These are phyloP conservation scores for Ciona savignyi DNA, from an alignment of 23 tunicate species.

Conservation along the genomic window DNA sequence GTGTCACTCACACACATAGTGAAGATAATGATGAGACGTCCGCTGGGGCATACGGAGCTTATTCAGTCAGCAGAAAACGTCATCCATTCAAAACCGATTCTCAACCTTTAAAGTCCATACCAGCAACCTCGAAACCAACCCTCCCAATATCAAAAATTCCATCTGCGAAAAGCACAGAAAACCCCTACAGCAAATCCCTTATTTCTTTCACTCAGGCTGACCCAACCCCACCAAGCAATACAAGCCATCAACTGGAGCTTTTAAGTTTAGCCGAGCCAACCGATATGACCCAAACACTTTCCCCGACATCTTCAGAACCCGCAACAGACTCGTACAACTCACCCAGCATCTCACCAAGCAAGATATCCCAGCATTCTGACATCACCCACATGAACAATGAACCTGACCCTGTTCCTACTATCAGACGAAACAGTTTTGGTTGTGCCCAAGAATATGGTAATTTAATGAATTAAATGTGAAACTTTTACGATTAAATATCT, in stretches of 20 bases:
- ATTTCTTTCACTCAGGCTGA: neutral
- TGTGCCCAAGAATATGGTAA: neutral
- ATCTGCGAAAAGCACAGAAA: neutral
- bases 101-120: neutral
- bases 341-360: neutral
- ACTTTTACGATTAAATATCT: too few relatives aligned
- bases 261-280: neutral
- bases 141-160: neutral
- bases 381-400: neutral
- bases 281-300: neutral
- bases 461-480: neutral
- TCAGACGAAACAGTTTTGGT: neutral
- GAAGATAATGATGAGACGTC: conserved; percentile 26
- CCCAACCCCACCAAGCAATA: neutral
- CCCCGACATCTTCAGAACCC: neutral
- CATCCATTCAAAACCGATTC: neutral
- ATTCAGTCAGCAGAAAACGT: conserved; percentile 22
- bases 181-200: too few relatives aligned
- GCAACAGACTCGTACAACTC: neutral
- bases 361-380: neutral
- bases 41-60: conserved; percentile 65
- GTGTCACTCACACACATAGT: neutral
- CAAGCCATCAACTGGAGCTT: neutral
- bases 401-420: neutral
- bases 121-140: neutral